These are phyloP conservation scores for Progne subis DNA, from an alignment of 2,113 vertebrate genomes.

Conservation along the genomic window DNA sequence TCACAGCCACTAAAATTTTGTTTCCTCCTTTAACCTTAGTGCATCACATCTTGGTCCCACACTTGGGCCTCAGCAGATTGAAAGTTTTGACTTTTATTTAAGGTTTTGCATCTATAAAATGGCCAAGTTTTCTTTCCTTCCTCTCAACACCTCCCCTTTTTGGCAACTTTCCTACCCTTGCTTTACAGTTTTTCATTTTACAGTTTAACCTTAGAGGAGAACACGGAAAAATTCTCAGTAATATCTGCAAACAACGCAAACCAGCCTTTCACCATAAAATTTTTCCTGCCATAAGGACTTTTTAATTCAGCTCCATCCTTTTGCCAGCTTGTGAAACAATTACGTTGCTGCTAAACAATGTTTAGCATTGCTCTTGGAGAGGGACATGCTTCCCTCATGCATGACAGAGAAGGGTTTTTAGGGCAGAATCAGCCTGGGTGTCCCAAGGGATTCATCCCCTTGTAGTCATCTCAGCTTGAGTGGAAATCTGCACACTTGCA, in stretches of 20 bases:
- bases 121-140: not conserved
- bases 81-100: conserved; percentile 42
- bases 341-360: conserved; percentile 26
- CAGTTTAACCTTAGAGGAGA: conserved; percentile 30
- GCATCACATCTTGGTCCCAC: not conserved
- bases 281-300: conserved; percentile 34
- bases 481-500: not conserved
- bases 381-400: not conserved
- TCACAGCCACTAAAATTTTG: not conserved
- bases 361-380: conserved; percentile 19
- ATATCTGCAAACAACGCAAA: conserved; percentile 14
- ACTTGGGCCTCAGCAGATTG: not conserved
- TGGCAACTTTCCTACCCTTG: conserved; percentile 47
- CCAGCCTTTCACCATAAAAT: conserved; percentile 19
- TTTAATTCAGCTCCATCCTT: conserved; percentile 44
- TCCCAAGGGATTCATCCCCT: not conserved
- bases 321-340: conserved; percentile 39
- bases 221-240: not conserved
- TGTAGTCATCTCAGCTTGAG: not conserved
- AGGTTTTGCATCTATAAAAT: conserved; percentile 4
- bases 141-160: conserved; percentile 24
- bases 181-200: conserved; percentile 26
- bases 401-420: not conserved
- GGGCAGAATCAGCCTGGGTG: not conserved
- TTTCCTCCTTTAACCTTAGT: not conserved